Base-by-base conservation (phyloP, 2,888 invertebrate genomes). In the Ornithoptera priamus region DNA sequence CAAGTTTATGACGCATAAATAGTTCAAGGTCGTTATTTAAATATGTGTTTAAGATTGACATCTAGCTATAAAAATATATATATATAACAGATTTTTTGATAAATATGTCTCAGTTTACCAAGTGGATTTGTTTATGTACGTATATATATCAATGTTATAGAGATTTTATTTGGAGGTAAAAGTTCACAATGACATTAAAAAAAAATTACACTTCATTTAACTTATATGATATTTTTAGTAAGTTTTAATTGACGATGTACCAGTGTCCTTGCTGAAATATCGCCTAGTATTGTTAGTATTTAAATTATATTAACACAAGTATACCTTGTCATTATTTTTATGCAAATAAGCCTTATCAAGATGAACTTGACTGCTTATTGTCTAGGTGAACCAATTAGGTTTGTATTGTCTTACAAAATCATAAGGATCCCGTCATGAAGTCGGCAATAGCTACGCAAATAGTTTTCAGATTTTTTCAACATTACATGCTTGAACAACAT, bases 311-410 rank as follows among this genome's bases (percentile, higher is more conserved):
- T 77, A 73, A 74, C 75, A 73, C 75, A 77, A 75, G 75, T 76
- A 75, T 75, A 75, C 77, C 77, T 53, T 76, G 75, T 76, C 78
- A 81, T 80, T 80, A 80, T 81, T 78, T 77, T 77, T 76, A 83
- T 84, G 81, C 81, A 79, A 84, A 83, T 83, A 71, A 72, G 70
- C 73, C 70, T 81, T 81, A 82, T 83, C 82, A 80, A 78, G 82
- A 83, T 83, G 82, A 82, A 80, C 78, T 80, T 80, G 80, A 73
- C 70, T 74, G 74, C 75, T 79, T 79, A 82, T 82, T 81, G 80
- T 82, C 76, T 75, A 72, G 74, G 75, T 76, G 75, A 78, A 78
- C 79, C 75, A 81, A 78, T 77, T 75, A 75, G 73, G 75, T 67
- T 75, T 66, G 68, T 68, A 71, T 72, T 72, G 72, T 68, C 69